Percentiles rank a stretch among this genome's conserved stretches.
Conservation (phyloP, 2,888 invertebrate genomes). For the Amphipoea lucens region DNA sequence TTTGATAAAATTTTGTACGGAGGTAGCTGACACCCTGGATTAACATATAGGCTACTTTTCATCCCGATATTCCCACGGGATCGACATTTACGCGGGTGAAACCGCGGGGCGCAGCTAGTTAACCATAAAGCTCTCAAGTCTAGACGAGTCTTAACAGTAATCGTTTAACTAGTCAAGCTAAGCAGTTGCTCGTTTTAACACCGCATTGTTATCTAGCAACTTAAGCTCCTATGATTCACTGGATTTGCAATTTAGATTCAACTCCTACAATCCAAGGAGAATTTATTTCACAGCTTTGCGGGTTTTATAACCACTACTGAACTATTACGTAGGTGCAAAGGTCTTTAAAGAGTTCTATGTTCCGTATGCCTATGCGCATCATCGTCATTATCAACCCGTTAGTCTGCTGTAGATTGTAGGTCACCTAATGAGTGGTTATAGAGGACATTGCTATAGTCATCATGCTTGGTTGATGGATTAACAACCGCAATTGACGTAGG, state of each 20-base stretch:
- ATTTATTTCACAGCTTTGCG: slow-evolving; percentile 22
- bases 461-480: not conserved
- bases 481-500: not conserved
- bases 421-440: not conserved
- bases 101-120: not conserved
- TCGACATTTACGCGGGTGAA: no score
- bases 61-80: no score
- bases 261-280: slow-evolving; percentile 44
- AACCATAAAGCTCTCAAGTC: slow-evolving; percentile 18
- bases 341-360: not conserved
- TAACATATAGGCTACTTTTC: no score
- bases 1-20: no score
- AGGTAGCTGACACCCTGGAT: no score
- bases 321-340: not conserved
- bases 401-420: not conserved
- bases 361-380: not conserved
- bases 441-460: not conserved
- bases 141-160: slow-evolving; percentile 22
- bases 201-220: slow-evolving; percentile 38
- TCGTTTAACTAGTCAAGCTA: slow-evolving; percentile 19
- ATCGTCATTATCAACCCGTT: not conserved
- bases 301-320: slow-evolving; percentile 10
- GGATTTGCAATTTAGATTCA: slow-evolving; percentile 48
- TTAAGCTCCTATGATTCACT: slow-evolving; percentile 52
- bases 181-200: slow-evolving; percentile 33